Base-by-base conservation (phyloP, 1,140 invertebrate genomes). In the Bombus consobrinus region DNA sequence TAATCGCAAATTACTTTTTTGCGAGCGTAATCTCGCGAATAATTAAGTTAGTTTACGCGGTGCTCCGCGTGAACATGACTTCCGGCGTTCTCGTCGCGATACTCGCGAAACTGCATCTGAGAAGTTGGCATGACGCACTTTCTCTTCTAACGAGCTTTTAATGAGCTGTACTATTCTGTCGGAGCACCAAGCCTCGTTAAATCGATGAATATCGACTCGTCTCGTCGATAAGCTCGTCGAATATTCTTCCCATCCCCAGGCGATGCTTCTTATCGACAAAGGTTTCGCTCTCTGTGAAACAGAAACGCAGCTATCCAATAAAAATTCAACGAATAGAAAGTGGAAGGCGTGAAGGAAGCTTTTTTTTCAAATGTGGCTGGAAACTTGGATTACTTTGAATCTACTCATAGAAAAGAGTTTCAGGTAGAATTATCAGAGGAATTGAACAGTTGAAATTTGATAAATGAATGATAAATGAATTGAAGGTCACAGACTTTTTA, bases 111-210 rank as follows among this genome's bases (percentile, higher is more conserved):
- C 37, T 68, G 77, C 13, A 53, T 15, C n/a, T n/a, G 59, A 85
- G 76, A 62, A 80, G 39, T 64, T 73, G 41, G 39, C 13, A 10
- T 32, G 41, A 10, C 10, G 15, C 47, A 34, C 34, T 59, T 62
- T 82, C 62, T 81, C 87, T 76, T 86, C 87, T 92, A 90, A 92
- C 88, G 91, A 93, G 89, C 86, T 93, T 93, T 92, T 93, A 93
- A 93, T 90, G 92, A 92, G 90, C 87, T 88, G 71, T 82, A 76
- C 80, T 72, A 88, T 53, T 86, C 82, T 81, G 73, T 66, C 15
- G 8, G 74, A 81, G 62, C 76, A 75, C n/a, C 43, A 69, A 5
- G 77, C 73, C 72, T 77, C 87, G 89, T 88, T 81, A 77, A 72
- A 72, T 85, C 88, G 89, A 92, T 89, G 78, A 85, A 87, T 92